Evolutionary conservation across 1,140 invertebrate species (phyloP).

Genomic region (Zaprionus capensis): DNA sequence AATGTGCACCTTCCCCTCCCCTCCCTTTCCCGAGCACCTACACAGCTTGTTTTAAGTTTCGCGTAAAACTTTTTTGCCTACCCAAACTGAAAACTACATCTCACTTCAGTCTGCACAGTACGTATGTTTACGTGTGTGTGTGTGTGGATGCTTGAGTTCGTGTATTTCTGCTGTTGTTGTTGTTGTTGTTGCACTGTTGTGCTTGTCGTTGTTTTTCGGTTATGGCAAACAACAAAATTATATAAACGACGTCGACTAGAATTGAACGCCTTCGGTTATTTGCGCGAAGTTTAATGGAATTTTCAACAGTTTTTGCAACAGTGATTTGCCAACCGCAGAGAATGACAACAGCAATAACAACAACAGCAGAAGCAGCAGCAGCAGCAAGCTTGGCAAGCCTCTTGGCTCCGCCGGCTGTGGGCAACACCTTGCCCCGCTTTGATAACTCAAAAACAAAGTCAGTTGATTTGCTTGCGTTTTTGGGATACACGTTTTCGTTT

Average conservation of each 20-base stretch:
- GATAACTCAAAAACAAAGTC: constrained; percentile 18
- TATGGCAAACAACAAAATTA: constrained; percentile 75
- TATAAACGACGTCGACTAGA: constrained; percentile 78
- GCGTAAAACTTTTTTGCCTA: constrained; percentile 54
- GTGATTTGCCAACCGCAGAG: constrained; percentile 71
- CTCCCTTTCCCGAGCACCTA: not conserved
- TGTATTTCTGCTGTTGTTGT: constrained; percentile 14
- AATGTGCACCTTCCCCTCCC: not conserved
- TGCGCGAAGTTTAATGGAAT: constrained; percentile 82
- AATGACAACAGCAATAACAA: constrained; percentile 21
- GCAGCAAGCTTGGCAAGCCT: not conserved
- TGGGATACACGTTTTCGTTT: constrained; percentile 1
- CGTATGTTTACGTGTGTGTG: not conserved
- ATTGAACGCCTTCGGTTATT: constrained; percentile 82
- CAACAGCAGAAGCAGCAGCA: not conserved
- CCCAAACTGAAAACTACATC: constrained; percentile 23
- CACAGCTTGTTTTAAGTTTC: constrained; percentile 64
- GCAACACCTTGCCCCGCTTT: not conserved
- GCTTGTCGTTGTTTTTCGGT: constrained; percentile 51
- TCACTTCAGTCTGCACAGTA: not conserved
- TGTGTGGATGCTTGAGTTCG: not conserved
- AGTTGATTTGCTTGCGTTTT: constrained; percentile 43
- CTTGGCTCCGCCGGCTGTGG: not conserved
- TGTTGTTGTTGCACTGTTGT: constrained; percentile 14
- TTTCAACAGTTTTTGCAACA: constrained; percentile 80